These are phyloP conservation scores for Synanthedon tipuliformis DNA, from an alignment of 2,888 invertebrate species.

Conservation along the genomic window DNA sequence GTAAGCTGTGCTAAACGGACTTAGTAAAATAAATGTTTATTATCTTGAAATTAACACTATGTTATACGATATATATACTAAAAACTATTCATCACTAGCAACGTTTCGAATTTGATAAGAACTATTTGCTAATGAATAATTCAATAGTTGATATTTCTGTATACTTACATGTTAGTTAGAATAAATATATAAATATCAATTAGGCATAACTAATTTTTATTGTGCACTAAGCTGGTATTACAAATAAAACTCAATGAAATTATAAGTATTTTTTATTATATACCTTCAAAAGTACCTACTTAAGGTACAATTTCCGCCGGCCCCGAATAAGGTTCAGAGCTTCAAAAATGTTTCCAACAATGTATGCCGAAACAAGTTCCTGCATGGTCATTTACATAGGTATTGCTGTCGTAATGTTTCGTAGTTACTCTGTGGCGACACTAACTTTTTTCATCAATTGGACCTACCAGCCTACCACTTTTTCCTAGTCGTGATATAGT, in stretches of 20 bases:
- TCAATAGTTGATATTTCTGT: conserved; percentile 34
- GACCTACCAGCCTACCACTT: too few relatives aligned
- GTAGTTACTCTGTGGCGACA: too few relatives aligned
- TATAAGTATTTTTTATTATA: not conserved
- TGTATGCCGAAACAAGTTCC: too few relatives aligned
- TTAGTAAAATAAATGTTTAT: conserved; percentile 8
- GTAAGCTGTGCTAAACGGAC: conserved; percentile 17
- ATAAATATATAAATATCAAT: conserved; percentile 39
- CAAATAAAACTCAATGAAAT: conserved; percentile 28
- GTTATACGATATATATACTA: conserved; percentile 9
- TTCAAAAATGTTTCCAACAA: too few relatives aligned
- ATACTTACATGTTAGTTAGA: conserved; percentile 30
- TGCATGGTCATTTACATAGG: too few relatives aligned
- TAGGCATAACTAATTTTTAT: conserved; percentile 51
- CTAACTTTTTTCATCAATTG: too few relatives aligned
- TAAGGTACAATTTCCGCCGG: too few relatives aligned
- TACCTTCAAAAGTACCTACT: not conserved
- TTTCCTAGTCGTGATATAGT: too few relatives aligned
- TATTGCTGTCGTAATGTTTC: too few relatives aligned
- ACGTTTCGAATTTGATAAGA: conserved; percentile 34
- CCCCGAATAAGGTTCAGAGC: too few relatives aligned
- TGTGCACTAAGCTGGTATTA: conserved; percentile 32
- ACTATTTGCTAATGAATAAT: conserved; percentile 5
- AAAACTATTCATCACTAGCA: conserved; percentile 15
- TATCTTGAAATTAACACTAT: conserved; percentile 13